These are phyloP conservation scores for Pteria penguin DNA, from an alignment of 2,888 invertebrate genomes.

Conservation along the genomic window DNA sequence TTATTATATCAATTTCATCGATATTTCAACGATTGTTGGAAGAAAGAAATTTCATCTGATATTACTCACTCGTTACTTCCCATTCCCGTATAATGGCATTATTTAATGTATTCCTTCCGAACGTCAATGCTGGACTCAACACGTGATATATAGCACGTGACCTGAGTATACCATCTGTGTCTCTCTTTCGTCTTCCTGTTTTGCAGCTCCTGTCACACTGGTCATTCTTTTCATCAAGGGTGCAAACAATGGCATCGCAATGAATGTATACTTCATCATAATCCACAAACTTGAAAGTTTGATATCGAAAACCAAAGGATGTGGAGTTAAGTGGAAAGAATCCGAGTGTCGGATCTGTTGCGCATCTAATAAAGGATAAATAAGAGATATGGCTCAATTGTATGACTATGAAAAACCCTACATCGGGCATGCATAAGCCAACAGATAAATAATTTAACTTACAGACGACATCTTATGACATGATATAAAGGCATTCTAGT, in stretches of 20 bases:
- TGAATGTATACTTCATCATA: conserved; percentile 64
- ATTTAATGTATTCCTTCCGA: conserved; percentile 4
- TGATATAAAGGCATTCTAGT: no score
- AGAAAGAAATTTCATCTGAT: no score
- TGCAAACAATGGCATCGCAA: conserved; percentile 72
- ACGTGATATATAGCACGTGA: conserved; percentile 26
- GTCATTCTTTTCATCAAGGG: conserved; percentile 55
- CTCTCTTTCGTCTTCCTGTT: conserved; percentile 36
- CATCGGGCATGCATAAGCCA: no score
- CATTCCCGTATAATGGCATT: conserved; percentile 18
- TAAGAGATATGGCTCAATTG: no score
- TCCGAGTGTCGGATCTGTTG: conserved; percentile 59
- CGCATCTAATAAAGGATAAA: conserved; percentile 61
- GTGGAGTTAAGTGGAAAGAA: conserved; percentile 67
- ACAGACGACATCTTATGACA: no score
- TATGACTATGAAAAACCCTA: no score
- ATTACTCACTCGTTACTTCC: background rate
- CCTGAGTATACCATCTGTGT: conserved; percentile 10
- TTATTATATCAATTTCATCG: no score
- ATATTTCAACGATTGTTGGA: no score
- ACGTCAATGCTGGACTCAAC: conserved; percentile 34
- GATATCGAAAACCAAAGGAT: conserved; percentile 66
- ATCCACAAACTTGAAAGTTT: conserved; percentile 69
- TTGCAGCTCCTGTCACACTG: conserved; percentile 70
- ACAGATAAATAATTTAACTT: no score